A percentile compares a stretch with the other conserved stretches of the same genome.
Evolutionary conservation across 2,797 vertebrate genomes (phyloP).

Genomic region (Mycteria americana): DNA sequence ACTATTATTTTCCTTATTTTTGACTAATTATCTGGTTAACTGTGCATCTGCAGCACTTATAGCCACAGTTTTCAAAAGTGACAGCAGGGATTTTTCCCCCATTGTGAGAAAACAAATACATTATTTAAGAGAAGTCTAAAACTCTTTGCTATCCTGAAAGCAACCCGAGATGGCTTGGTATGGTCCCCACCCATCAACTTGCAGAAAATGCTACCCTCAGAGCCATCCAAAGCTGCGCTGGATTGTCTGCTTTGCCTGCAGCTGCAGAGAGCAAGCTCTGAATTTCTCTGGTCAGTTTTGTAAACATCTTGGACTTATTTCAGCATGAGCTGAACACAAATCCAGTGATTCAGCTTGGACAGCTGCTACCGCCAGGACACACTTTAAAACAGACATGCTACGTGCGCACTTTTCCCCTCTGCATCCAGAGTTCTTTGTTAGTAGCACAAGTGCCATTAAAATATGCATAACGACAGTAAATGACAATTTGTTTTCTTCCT

Average conservation of each 20-base stretch:
- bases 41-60: neutral
- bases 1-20: neutral
- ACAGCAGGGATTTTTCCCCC: neutral
- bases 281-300: neutral
- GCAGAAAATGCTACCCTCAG: neutral
- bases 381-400: neutral
- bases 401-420: neutral
- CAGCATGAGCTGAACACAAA: conserved; percentile 21
- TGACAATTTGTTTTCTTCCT: neutral
- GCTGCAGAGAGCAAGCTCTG: conserved; percentile 8
- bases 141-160: neutral
- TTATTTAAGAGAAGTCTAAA: neutral
- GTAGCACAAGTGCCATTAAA: neutral
- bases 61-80: neutral
- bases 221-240: neutral
- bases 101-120: neutral
- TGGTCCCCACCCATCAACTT: neutral
- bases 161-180: neutral
- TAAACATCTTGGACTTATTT: conserved; percentile 40
- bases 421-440: neutral
- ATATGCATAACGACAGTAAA: neutral
- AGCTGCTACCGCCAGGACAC: conserved; percentile 22
- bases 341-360: conserved; percentile 29
- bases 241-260: neutral
- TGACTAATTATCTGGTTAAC: neutral